These are phyloP conservation scores for Spodoptera litura DNA, from an alignment of 1,140 invertebrate genomes.

Conservation along the genomic window DNA sequence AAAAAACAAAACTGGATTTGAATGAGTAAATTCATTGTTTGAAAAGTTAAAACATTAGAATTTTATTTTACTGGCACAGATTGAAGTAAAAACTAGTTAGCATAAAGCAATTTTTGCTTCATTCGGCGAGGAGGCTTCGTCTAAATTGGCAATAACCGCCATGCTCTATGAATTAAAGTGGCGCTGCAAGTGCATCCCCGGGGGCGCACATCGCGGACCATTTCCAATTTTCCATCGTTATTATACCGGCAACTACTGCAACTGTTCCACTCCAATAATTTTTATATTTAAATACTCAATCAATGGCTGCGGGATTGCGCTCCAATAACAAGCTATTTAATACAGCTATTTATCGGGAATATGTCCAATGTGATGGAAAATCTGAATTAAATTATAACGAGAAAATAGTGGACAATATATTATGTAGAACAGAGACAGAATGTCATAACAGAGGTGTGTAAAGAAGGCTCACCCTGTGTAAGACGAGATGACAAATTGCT, in stretches of 20 bases:
- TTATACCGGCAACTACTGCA: conserved; percentile 18
- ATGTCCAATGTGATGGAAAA: conserved; percentile 3
- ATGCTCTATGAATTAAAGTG: conserved; percentile 1
- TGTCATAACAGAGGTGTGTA: no score
- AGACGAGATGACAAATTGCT: no score
- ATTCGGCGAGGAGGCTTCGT: not conserved
- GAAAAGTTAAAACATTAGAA: no score
- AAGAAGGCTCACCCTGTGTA: no score
- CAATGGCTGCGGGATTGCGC: not conserved
- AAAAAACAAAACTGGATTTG: no score
- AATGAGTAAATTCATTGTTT: no score
- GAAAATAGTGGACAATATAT: not conserved
- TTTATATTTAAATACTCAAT: conserved; percentile 22
- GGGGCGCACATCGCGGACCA: conserved; percentile 9
- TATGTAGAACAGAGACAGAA: no score
- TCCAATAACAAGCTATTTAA: conserved; percentile 15
- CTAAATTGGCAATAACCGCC: conserved; percentile 28
- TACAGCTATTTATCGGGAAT: not conserved
- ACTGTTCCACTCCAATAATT: conserved; percentile 24
- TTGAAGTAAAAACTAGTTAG: no score
- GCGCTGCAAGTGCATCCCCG: not conserved
- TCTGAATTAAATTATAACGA: not conserved
- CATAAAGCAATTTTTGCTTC: not conserved
- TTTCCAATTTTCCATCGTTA: conserved; percentile 25
- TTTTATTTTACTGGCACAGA: no score